A percentile compares a stretch with the other conserved stretches of the same genome.
These are phyloP conservation scores for Hycleus phaleratus DNA, from an alignment of 1,140 invertebrate species.

Conservation along the genomic window DNA sequence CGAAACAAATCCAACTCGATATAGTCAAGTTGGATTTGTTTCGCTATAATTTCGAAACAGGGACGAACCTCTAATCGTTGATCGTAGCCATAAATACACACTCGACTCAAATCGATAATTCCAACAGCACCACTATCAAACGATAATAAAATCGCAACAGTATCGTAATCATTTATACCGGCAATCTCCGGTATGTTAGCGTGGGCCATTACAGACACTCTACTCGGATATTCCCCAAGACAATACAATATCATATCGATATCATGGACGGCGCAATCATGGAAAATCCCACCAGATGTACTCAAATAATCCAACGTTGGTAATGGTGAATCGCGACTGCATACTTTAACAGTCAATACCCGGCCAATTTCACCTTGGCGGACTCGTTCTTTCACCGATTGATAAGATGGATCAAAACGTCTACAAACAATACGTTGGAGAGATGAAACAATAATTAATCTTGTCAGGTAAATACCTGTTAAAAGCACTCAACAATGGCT, in stretches of 20 bases:
- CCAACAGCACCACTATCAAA: constrained; percentile 57
- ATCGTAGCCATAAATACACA: constrained; percentile 60
- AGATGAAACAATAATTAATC: background rate
- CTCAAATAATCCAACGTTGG: constrained; percentile 55
- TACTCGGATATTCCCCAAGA: constrained; percentile 52
- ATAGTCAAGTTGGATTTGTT: too few species aligned
- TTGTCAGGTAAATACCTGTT: constrained; percentile 40
- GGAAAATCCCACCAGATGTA: constrained; percentile 62
- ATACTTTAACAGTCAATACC: constrained; percentile 54
- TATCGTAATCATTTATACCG: constrained; percentile 56
- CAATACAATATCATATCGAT: constrained; percentile 57
- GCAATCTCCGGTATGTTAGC: constrained; percentile 53
- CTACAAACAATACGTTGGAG: constrained; percentile 25
- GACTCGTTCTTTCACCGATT: constrained; percentile 44
- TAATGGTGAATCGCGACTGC: constrained; percentile 54
- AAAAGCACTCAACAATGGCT: constrained; percentile 56
- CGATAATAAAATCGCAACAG: constrained; percentile 52
- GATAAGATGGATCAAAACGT: constrained; percentile 59
- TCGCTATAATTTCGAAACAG: too few species aligned
- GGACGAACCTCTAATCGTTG: constrained; percentile 55
- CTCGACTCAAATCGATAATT: constrained; percentile 57
- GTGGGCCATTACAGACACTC: constrained; percentile 47
- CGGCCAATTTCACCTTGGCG: constrained; percentile 53
- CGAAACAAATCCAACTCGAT: too few species aligned
- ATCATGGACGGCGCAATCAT: constrained; percentile 66